These are phyloP conservation scores for Phrynocephalus guinanensis DNA, from an alignment of 2,797 vertebrate genomes.

Conservation along the genomic window DNA sequence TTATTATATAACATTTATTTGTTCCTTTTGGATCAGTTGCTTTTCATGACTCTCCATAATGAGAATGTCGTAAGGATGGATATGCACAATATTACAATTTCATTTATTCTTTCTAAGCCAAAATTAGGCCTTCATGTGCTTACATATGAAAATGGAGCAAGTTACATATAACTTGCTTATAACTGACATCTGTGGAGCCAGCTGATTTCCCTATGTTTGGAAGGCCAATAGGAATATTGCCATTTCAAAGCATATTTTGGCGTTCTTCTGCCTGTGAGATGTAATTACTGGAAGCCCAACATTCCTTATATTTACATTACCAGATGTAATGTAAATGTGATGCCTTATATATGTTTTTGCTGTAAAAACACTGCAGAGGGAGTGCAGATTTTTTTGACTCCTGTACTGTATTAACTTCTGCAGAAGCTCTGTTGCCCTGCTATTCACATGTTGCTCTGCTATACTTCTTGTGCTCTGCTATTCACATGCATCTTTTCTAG, in stretches of 20 bases:
- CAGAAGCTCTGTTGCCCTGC: background rate
- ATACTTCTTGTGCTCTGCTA: too few relatives aligned
- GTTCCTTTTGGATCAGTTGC: background rate
- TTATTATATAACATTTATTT: background rate
- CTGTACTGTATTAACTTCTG: background rate
- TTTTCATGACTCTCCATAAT: background rate
- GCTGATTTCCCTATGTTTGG: background rate
- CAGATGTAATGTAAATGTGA: background rate
- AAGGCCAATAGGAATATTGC: background rate
- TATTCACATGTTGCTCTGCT: too few relatives aligned
- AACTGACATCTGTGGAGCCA: background rate
- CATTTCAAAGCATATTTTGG: background rate
- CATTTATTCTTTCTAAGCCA: background rate
- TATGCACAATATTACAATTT: background rate
- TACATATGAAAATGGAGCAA: background rate
- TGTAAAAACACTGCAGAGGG: conserved; percentile 9
- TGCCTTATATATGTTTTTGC: background rate
- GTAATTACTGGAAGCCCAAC: background rate
- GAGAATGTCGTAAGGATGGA: background rate
- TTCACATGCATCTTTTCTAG: background rate
- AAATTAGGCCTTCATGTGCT: background rate
- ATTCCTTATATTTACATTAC: background rate
- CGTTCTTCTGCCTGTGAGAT: background rate
- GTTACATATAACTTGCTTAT: background rate
- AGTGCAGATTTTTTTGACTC: background rate